phyloP scores from a whole-genome alignment of 2,888 invertebrate genomes.

The Gymnosoma rotundatum region DNA sequence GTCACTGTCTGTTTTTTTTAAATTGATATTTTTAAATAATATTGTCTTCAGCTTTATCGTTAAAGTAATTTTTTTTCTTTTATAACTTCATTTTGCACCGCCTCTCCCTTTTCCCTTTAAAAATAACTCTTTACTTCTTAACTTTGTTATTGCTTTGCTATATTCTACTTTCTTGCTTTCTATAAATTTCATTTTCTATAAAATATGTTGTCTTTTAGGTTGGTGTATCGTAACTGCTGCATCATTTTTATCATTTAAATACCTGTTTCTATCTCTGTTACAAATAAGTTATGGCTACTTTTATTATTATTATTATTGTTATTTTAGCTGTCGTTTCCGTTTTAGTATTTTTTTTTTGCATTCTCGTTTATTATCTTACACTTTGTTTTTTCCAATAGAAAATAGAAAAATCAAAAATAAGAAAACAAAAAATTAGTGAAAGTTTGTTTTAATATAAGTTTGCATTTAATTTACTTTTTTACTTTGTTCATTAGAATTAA shows the following conservation, averaged over 20 bases:
- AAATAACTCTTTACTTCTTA: conserved; percentile 9
- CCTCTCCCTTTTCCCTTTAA: not conserved
- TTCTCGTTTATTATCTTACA: not conserved
- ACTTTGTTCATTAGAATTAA: no score
- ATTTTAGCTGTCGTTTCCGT: conserved; percentile 34
- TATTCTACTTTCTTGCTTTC: conserved; percentile 2
- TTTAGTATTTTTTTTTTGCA: conserved; percentile 12
- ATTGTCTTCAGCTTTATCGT: conserved; percentile 1
- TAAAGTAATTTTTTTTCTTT: not conserved
- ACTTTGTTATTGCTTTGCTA: conserved; percentile 30
- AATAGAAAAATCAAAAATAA: conserved; percentile 5
- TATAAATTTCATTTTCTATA: conserved; percentile 17
- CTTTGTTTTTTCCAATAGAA: not conserved
- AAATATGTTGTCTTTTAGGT: not conserved
- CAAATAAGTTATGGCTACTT: conserved; percentile 20
- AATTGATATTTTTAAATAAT: conserved; percentile 25
- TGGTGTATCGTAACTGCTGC: not conserved
- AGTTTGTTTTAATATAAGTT: not conserved
- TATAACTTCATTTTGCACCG: conserved; percentile 39
- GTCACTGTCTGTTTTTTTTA: not conserved
- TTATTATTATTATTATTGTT: conserved; percentile 35
- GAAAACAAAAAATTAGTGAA: not conserved
- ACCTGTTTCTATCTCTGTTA: conserved; percentile 3
- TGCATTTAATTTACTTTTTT: not conserved
- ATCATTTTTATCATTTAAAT: conserved; percentile 11